A percentile compares a stretch with the other conserved stretches of the same genome.
These are phyloP conservation scores for Syngnathus scovelli DNA, from an alignment of 2,113 vertebrate species.

Conservation along the genomic window DNA sequence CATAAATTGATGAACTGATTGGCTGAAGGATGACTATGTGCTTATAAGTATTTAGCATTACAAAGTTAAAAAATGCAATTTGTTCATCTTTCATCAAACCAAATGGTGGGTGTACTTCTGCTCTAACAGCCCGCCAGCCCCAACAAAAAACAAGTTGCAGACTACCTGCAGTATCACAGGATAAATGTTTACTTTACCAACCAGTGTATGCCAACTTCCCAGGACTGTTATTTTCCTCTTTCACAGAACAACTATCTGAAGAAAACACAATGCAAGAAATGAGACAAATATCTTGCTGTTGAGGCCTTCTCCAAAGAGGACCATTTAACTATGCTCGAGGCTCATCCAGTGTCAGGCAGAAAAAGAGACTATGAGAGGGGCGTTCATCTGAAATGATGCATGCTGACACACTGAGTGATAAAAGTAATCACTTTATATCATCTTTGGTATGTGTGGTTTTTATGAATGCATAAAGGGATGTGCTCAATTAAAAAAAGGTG, in stretches of 20 bases:
- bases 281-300: constrained; percentile 38
- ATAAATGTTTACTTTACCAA: neutral
- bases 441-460: constrained; percentile 39
- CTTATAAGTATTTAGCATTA: neutral
- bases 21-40: neutral
- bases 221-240: neutral
- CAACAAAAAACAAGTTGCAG: neutral
- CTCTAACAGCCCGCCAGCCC: neutral
- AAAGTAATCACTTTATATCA: constrained; percentile 61
- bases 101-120: neutral
- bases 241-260: constrained; percentile 7
- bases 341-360: constrained; percentile 62
- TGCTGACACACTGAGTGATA: constrained; percentile 64
- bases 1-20: neutral
- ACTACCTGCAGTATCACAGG: no score
- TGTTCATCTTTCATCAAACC: neutral
- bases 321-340: constrained; percentile 59
- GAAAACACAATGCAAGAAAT: constrained; percentile 44
- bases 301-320: constrained; percentile 55
- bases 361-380: constrained; percentile 28
- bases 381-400: constrained; percentile 60
- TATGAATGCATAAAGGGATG: constrained; percentile 28
- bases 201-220: neutral
- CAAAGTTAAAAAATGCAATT: neutral
- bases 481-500: constrained; percentile 8